Base-by-base conservation (phyloP, 2,888 invertebrate species). In the Seira ritae region DNA sequence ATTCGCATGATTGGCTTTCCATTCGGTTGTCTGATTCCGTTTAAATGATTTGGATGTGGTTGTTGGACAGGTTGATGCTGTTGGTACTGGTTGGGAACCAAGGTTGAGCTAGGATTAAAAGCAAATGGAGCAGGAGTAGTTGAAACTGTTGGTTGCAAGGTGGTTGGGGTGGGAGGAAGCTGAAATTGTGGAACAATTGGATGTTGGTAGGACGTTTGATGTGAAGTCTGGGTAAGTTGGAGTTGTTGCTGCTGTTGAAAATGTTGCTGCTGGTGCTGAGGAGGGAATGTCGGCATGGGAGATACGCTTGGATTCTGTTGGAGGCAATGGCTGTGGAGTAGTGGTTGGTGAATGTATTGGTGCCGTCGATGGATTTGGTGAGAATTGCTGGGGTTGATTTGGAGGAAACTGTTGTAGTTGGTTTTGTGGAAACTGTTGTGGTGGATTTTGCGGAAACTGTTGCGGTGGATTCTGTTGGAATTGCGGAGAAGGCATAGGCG, bases 131-230 rank as follows among this genome's bases (percentile, higher is more conserved):
- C 4, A 37, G 55, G 50, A 37, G 10, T 17, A 3, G n/a, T 19
- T 60, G 66, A 60, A n/a, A 50, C 1, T 15, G 42, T 62, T 22
- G 55, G 6, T 20, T 46, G 4, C 15, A 23, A 55, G 17, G 6
- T 71, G 15, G 75, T 10, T 31, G 80, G 74, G 31, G 73, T 78
- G 55, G 80, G 17, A 8, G 80, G 74, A 22, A 10, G 50, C 55
- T 84, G 84, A 17, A 75, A 76, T 69, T 67, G 73, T 0, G 79
- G 83, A 23, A 78, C 80, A 31, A 69, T 17, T 31, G 75, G 80
- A 46, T 82, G 77, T 22, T 75, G 70, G n/a, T 42, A 46, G 22
- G 67, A 79, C 20, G 31, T 50, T 68, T 75, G 84, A 12, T 72
- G 79, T 24, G 37, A 70, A 31, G 69, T 76, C 8, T 78, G 78